A percentile compares a stretch with the other conserved stretches of the same genome.
phyloP scores from a whole-genome alignment of 2,888 invertebrate species.

The Allolobophora icterica region DNA sequence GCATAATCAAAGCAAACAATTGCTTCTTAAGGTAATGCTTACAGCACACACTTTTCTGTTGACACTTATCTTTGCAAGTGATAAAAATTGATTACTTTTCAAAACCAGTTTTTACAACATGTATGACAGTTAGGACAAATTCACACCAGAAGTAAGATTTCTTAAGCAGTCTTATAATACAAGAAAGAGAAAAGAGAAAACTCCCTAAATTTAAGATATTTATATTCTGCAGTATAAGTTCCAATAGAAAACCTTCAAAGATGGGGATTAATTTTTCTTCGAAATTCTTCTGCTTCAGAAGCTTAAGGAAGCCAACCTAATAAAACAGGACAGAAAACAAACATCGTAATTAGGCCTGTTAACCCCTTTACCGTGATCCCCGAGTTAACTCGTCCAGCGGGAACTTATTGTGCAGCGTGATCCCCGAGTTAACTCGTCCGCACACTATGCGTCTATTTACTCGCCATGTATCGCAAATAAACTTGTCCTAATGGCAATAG shows the following conservation, averaged over 20 bases:
- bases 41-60: too few species aligned
- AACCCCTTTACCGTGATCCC: too few species aligned
- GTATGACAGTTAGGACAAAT: not conserved
- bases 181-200: not conserved
- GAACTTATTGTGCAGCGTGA: too few species aligned
- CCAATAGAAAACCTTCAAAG: not conserved
- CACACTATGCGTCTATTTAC: too few species aligned
- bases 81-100: not conserved
- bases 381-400: too few species aligned
- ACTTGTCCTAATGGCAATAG: too few species aligned
- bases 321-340: not conserved
- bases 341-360: not conserved
- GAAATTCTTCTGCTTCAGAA: conserved; percentile 28
- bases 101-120: not conserved
- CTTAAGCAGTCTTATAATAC: not conserved
- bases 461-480: too few species aligned
- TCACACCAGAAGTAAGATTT: not conserved
- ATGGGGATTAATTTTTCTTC: not conserved
- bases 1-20: not conserved
- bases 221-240: not conserved
- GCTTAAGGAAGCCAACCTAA: conserved; percentile 22
- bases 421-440: too few species aligned
- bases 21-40: too few species aligned
- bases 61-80: too few species aligned
- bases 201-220: not conserved